Percentiles rank a stretch among this genome's conserved stretches.
phyloP scores from a whole-genome alignment of 2,888 invertebrate species.

The Drosophila antonietae region DNA sequence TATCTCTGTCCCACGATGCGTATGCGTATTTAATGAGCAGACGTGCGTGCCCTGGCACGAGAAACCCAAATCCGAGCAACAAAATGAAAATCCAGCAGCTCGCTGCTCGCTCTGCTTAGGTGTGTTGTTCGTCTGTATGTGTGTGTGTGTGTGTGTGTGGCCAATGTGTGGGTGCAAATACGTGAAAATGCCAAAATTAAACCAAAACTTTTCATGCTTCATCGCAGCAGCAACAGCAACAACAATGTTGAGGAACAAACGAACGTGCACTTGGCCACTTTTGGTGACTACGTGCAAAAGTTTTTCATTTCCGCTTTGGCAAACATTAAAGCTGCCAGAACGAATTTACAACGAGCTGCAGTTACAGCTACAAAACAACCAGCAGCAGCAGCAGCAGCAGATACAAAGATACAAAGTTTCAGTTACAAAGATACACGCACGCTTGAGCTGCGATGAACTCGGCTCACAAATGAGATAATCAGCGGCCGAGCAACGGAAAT shows the following conservation, averaged over 20 bases:
- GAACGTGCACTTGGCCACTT: constrained; percentile 78
- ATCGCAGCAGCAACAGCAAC: constrained; percentile 58
- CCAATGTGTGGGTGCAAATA: constrained; percentile 43
- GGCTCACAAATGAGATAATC: constrained; percentile 61
- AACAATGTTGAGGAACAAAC: constrained; percentile 31
- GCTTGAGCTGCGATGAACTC: constrained; percentile 30
- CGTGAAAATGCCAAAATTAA: constrained; percentile 76
- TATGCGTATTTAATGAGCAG: constrained; percentile 80
- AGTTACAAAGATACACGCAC: constrained; percentile 52
- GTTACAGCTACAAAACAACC: constrained; percentile 2
- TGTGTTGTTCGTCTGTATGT: constrained; percentile 40
- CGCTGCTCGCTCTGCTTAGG: not conserved
- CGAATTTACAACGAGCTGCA: constrained; percentile 68
- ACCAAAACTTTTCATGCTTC: constrained; percentile 81
- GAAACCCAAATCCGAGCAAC: constrained; percentile 24
- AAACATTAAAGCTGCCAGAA: constrained; percentile 79
- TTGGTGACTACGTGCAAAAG: constrained; percentile 77
- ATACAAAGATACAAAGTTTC: constrained; percentile 21
- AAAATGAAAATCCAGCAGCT: constrained; percentile 13
- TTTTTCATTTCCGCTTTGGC: constrained; percentile 80
- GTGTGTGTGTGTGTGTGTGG: too few species aligned
- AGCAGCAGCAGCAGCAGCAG: constrained; percentile 3
- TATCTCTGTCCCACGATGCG: constrained; percentile 30
- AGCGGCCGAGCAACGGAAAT: constrained; percentile 65
- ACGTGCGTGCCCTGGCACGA: constrained; percentile 69